These are phyloP conservation scores for Hyles lineata DNA, from an alignment of 2,888 invertebrate species.

Conservation along the genomic window DNA sequence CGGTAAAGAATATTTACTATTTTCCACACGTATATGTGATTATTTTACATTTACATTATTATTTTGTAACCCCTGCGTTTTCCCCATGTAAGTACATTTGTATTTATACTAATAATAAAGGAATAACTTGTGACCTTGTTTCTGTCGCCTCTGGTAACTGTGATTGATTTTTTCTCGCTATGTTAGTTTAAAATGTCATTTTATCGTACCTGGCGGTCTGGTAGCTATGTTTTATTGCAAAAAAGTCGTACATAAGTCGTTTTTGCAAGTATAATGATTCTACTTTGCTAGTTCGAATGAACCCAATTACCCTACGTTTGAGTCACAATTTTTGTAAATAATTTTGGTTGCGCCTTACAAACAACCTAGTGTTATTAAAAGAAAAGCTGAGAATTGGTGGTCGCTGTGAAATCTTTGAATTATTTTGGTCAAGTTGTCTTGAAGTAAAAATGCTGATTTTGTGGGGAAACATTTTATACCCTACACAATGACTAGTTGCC, in stretches of 20 bases:
- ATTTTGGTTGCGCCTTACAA: too few species aligned
- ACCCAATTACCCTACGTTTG: background rate
- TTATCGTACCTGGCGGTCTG: background rate
- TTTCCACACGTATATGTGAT: constrained; percentile 54
- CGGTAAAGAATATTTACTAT: constrained; percentile 53
- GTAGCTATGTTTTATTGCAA: background rate
- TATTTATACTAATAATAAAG: background rate
- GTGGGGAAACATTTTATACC: too few species aligned
- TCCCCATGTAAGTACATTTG: constrained; percentile 18
- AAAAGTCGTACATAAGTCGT: background rate
- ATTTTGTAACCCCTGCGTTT: background rate
- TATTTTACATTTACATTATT: constrained; percentile 40
- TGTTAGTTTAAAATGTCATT: constrained; percentile 4
- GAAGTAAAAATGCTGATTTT: too few species aligned
- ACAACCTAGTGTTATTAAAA: too few species aligned
- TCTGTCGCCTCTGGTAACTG: constrained; percentile 27
- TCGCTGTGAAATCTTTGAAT: too few species aligned
- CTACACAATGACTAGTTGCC: too few species aligned
- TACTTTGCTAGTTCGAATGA: background rate
- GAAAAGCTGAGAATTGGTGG: too few species aligned
- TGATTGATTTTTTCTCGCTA: constrained; percentile 39
- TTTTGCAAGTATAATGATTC: background rate
- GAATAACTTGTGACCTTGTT: constrained; percentile 39
- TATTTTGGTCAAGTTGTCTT: too few species aligned
- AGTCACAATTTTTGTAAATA: too few species aligned